Percentiles rank a stretch among this genome's conserved stretches.
Conservation (phyloP, 1,140 invertebrate species). For the Plodia interpunctella region DNA sequence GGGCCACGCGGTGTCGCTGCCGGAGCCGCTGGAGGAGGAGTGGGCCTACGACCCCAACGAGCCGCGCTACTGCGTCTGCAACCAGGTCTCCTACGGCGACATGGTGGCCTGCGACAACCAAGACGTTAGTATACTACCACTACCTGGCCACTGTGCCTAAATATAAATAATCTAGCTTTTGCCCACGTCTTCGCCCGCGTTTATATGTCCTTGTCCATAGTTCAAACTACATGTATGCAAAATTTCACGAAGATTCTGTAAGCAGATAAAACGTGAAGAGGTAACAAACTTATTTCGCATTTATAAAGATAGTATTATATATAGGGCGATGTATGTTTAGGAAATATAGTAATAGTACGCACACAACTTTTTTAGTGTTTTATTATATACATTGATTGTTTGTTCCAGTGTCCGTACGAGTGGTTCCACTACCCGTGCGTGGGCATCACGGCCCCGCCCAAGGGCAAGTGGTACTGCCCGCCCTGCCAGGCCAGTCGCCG, state of each 20-base stretch:
- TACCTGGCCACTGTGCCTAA: no score
- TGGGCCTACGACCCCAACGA: conserved; percentile 95
- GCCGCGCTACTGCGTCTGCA: conserved; percentile 97
- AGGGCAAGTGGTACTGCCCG: conserved; percentile 99
- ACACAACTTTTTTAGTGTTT: no score
- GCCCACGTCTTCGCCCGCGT: no score
- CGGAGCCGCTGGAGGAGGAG: conserved; percentile 79
- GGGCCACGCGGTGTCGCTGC: conserved; percentile 53
- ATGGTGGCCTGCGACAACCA: conserved; percentile 99
- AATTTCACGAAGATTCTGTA: no score
- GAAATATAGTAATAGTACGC: no score
- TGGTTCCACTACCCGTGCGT: conserved; percentile 99
- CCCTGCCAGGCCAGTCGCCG: conserved; percentile 93
- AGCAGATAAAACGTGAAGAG: no score
- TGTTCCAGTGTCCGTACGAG: conserved; percentile 93
- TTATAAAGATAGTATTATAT: no score
- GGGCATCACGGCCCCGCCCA: conserved; percentile 95
- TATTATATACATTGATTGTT: conserved; percentile 20
- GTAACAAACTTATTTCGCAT: no score
- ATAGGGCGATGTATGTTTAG: no score
- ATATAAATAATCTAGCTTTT: no score
- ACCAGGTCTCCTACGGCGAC: conserved; percentile 98
- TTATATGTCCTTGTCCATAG: no score
- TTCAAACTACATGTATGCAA: no score
- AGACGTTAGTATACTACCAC: conserved; percentile 87